phyloP scores from a whole-genome alignment of 2,888 invertebrate species.

The Idaea biselata region DNA sequence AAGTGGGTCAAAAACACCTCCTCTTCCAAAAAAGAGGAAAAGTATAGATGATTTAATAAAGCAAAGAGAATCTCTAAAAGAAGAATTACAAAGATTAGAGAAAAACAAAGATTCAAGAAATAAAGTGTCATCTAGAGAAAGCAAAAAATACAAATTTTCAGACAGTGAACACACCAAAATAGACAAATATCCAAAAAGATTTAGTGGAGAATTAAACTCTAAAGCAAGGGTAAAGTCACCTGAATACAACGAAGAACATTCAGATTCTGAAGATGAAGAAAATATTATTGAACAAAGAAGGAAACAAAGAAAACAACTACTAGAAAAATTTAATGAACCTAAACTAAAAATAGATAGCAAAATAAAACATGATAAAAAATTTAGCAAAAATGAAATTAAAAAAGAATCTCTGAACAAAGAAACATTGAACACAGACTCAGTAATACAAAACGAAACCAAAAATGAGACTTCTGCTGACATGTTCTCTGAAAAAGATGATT shows the following conservation, averaged over 20 bases:
- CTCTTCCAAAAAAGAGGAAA: slow-evolving; percentile 49
- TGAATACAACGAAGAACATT: slow-evolving; percentile 79
- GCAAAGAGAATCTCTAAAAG: slow-evolving; percentile 57
- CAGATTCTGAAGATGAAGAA: slow-evolving; percentile 92
- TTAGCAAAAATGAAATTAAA: slow-evolving; percentile 18
- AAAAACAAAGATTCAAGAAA: slow-evolving; percentile 32
- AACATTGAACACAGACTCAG: slow-evolving; percentile 13
- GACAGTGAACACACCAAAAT: slow-evolving; percentile 28
- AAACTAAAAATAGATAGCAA: slow-evolving; percentile 21
- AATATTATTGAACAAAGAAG: slow-evolving; percentile 93
- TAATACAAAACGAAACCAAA: slow-evolving; percentile 23
- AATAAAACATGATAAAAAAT: slow-evolving; percentile 27
- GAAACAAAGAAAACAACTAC: slow-evolving; percentile 91
- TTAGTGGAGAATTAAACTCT: slow-evolving; percentile 9
- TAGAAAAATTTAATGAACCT: slow-evolving; percentile 75
- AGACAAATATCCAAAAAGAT: neutral
- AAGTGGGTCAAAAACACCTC: slow-evolving; percentile 63
- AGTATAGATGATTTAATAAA: slow-evolving; percentile 62
- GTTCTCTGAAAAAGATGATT: slow-evolving; percentile 95
- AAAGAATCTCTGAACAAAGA: slow-evolving; percentile 20
- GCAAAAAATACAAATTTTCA: slow-evolving; percentile 39
- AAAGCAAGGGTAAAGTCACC: slow-evolving; percentile 23
- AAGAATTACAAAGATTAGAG: slow-evolving; percentile 54
- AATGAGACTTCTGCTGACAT: slow-evolving; percentile 84
- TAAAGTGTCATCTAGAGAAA: slow-evolving; percentile 27